Base-by-base conservation (phyloP, 2,888 invertebrate species). In the Chrysopilus asiliformis region DNA sequence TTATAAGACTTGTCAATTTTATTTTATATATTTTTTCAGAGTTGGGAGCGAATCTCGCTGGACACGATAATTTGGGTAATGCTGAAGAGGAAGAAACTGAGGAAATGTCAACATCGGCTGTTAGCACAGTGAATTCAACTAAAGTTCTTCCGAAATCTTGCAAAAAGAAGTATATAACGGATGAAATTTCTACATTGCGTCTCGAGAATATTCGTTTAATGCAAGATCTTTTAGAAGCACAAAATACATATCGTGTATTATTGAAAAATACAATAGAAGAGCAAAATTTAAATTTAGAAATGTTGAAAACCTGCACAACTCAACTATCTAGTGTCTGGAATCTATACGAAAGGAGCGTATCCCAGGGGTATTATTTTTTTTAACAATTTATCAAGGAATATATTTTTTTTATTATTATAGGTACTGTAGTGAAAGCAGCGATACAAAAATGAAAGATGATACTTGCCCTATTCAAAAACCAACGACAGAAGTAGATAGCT, bases 31-130 rank as follows among this genome's bases (percentile, higher is more conserved):
- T 34, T 34, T 39, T 48, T 51, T 1, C 50, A 79, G 90, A 90
- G 58, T 61, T 90, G n/a, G 87, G 85, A 4, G 87, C 87, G 6
- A 86, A 87, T 63, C 63, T 89, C 34, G 79, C 83, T 4, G 84
- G 79, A 0, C 78, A 80, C 47, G 83, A 80, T 40, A 62, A 71
- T 27, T 57, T 65, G 10, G 62, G 65, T 14, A 58, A 56, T 6
- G 67, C 54, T 45, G 64, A 56, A 33, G 38, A 38, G n/a, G 63
- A 34, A 47, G 57, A 34, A 50, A 51, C 13, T 10, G 50, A 45
- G 17, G 45, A 43, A 14, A 42, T 46, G 38, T 50, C 49, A 10
- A 48, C 49, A 7, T 74, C 76, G 10, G 72, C 70, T 10, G 67
- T 68, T 38, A 75, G 69, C 36, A 74, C 68, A 34, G 74, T 68